These are phyloP conservation scores for Montipora capitata DNA, from an alignment of 92 coral and sea anemone genomes.

Conservation along the genomic window DNA sequence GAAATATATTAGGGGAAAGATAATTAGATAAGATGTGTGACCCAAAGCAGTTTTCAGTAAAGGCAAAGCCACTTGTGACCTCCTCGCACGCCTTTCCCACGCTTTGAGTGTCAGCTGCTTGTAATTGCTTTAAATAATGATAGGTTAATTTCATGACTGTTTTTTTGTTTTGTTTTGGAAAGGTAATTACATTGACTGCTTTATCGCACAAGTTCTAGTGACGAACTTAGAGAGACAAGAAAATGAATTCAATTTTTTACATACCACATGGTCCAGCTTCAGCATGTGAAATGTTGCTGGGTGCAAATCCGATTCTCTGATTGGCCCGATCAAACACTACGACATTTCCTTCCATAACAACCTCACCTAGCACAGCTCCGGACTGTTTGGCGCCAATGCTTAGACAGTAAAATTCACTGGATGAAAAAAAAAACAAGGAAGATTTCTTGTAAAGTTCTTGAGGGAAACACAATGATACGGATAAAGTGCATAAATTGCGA, in stretches of 20 bases:
- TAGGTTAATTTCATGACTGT: too few species aligned
- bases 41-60: background rate
- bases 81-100: too few species aligned
- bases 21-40: background rate
- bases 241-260: conserved; percentile 4
- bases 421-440: too few species aligned
- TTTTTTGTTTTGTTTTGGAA: too few species aligned
- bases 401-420: conserved; percentile 90
- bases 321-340: conserved; percentile 97
- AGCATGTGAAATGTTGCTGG: conserved; percentile 91
- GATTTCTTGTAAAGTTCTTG: background rate
- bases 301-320: conserved; percentile 95
- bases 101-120: too few species aligned
- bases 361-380: conserved; percentile 95
- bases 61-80: background rate
- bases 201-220: background rate
- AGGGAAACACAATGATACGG: background rate
- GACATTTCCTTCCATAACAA: conserved; percentile 93
- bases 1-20: background rate
- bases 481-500: too few species aligned
- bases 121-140: too few species aligned
- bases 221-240: background rate
- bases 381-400: conserved; percentile 91
- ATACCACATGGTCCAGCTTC: conserved; percentile 93
- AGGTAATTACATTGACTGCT: background rate